Evolutionary conservation across 2,113 vertebrate species (phyloP), one percentile per base, ranked within the genome.

Genomic region (Bothrops jararaca): DNA sequence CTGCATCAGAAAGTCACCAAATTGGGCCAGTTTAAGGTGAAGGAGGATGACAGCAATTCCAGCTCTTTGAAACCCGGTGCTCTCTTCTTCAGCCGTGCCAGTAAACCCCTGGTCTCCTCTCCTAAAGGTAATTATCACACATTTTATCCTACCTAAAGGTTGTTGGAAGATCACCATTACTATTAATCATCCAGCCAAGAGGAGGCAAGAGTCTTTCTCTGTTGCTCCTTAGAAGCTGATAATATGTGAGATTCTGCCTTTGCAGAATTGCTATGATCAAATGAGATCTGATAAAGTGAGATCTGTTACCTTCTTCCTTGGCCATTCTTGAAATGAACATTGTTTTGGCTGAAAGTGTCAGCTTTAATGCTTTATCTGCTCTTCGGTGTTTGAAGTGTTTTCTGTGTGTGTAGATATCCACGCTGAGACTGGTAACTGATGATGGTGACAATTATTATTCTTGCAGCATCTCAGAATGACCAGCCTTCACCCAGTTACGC

Each of bases 11-110:
- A 98, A 94, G 92, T 98, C 93, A 99, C 98, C 69, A 99, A 98
- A 95, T 97, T 99, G 39, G 98, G 98, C 58, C 98, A 98, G 96
- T 99, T 99, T 95, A 97, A 96, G 13, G 96, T 99, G 91, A 99
- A 98, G 92, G 98, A 99, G 0, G 98, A 99, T 64, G 97, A 98
- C 4, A 97, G 97, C 18, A 95, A 96, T 0, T 87, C 97, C 0
- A 92, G 94, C 86, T 97, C 96, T 85, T 95, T 99, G 86, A 98
- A 97, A 26, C 98, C 98, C 0, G 98, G 98, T 11, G 98, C 98
- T 45, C 97, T 99, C 52, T 99, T 99, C 95, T 98, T 99, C 95
- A 98, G 45, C 92, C 96, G 98, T 0, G 86, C 97, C 52, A 95
- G 95, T 92, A 98, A 98, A 94, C 52, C 97, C 6, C 96, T 92